phyloP scores from a whole-genome alignment of 2,113 vertebrate species.

The Lota lota region DNA sequence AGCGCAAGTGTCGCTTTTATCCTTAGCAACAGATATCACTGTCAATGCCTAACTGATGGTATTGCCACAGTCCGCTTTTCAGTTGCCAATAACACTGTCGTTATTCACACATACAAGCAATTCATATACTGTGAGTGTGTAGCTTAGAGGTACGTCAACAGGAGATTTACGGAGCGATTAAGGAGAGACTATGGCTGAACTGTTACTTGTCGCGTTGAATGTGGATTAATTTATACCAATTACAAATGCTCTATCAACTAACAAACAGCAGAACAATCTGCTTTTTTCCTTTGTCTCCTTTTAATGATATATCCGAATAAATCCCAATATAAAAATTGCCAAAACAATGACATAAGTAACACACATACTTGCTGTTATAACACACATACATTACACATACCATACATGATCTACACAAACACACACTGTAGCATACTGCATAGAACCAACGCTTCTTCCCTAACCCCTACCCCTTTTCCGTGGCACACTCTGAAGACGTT shows the following conservation, averaged over 20 bases:
- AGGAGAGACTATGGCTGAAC: constrained; percentile 25
- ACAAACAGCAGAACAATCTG: constrained; percentile 7
- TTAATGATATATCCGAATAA: constrained; percentile 25
- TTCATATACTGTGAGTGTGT: constrained; percentile 43
- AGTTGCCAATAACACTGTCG: constrained; percentile 16
- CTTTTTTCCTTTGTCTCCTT: constrained; percentile 25
- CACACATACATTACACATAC: constrained; percentile 4
- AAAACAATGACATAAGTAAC: background rate
- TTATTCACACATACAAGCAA: background rate
- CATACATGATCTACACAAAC: background rate
- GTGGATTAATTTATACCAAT: constrained; percentile 1
- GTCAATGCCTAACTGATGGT: constrained; percentile 11
- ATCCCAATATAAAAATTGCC: constrained; percentile 19
- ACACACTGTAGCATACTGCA: constrained; percentile 7
- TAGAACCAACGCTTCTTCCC: too few relatives aligned
- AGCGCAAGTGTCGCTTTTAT: constrained; percentile 29
- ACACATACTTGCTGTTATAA: background rate
- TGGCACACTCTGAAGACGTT: too few relatives aligned
- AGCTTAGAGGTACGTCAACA: constrained; percentile 5
- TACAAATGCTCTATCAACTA: background rate
- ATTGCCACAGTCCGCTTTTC: constrained; percentile 13
- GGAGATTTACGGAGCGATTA: background rate
- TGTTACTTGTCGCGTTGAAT: constrained; percentile 25
- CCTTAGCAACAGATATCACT: constrained; percentile 21
- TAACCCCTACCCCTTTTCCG: too few relatives aligned